Conservation (phyloP, 2,888 invertebrate species). For the Dione vanillae region DNA sequence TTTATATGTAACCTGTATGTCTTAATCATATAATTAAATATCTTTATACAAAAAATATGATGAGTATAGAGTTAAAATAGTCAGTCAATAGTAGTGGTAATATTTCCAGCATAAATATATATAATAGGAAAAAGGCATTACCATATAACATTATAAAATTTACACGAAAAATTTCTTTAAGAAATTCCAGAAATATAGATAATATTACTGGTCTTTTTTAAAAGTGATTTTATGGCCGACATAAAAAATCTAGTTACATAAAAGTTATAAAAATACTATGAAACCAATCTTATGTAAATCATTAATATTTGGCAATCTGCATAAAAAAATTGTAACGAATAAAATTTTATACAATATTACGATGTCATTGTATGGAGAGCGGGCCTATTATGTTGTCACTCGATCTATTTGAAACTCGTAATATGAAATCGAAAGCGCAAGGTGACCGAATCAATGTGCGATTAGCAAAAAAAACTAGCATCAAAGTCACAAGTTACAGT, state of each 20-base stretch:
- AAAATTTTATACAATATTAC: conserved; percentile 31
- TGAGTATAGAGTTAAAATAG: not conserved
- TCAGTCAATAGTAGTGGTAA: too few relatives aligned
- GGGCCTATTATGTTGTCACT: conserved; percentile 39
- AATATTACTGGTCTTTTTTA: too few relatives aligned
- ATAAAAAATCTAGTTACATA: conserved; percentile 10
- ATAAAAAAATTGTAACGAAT: conserved; percentile 24
- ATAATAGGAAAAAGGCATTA: too few relatives aligned
- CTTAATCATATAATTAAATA: not conserved
- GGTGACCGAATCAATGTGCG: conserved; percentile 66
- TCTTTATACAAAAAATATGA: not conserved
- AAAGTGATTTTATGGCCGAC: not conserved
- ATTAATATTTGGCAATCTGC: conserved; percentile 13
- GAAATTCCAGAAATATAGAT: not conserved
- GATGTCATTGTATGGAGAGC: conserved; percentile 42
- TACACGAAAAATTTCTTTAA: too few relatives aligned
- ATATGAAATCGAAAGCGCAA: conserved; percentile 74
- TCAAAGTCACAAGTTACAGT: conserved; percentile 55
- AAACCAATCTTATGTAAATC: conserved; percentile 19
- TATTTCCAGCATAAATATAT: too few relatives aligned
- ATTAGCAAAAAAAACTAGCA: conserved; percentile 60
- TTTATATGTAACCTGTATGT: not conserved
- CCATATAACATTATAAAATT: too few relatives aligned
- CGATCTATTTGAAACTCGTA: conserved; percentile 49
- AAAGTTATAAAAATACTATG: conserved; percentile 14